Evolutionary conservation across 2,888 invertebrate species (phyloP).

Genomic region (Leucania comma): DNA sequence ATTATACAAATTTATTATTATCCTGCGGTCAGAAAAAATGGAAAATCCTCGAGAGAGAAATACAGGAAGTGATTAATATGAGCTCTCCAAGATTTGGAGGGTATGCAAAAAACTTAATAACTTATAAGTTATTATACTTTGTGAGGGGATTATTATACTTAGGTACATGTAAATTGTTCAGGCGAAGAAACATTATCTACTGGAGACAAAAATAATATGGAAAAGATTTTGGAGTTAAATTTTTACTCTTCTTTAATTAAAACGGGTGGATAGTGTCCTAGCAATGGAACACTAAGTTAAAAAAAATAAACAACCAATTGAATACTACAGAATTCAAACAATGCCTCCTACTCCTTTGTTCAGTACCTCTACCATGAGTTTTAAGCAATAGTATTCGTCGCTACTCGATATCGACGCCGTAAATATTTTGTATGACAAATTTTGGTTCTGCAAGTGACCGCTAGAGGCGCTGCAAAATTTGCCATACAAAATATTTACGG

Average conservation of each 20-base stretch:
- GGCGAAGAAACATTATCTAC: not conserved
- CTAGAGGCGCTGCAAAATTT: too few species aligned
- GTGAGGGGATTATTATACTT: constrained; percentile 15
- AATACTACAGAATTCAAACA: too few species aligned
- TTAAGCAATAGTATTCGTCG: too few species aligned
- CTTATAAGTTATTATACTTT: constrained; percentile 47
- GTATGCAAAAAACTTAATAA: constrained; percentile 63
- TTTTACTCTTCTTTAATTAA: not conserved
- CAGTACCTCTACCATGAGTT: too few species aligned
- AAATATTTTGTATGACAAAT: too few species aligned
- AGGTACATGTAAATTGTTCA: not conserved
- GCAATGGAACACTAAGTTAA: not conserved
- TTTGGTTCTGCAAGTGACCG: too few species aligned
- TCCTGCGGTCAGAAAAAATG: constrained; percentile 83
- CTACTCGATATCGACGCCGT: too few species aligned
- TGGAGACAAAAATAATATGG: not conserved
- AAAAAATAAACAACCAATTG: not conserved
- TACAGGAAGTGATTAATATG: constrained; percentile 84
- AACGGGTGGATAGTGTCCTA: too few species aligned
- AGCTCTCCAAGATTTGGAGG: constrained; percentile 69
- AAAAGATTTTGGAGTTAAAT: not conserved
- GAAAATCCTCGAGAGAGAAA: constrained; percentile 71
- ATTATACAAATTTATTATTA: constrained; percentile 88
- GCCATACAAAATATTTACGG: too few species aligned
- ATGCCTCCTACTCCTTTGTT: too few species aligned